Evolutionary conservation across 2,888 invertebrate species (phyloP).

Genomic region (Phania funesta): DNA sequence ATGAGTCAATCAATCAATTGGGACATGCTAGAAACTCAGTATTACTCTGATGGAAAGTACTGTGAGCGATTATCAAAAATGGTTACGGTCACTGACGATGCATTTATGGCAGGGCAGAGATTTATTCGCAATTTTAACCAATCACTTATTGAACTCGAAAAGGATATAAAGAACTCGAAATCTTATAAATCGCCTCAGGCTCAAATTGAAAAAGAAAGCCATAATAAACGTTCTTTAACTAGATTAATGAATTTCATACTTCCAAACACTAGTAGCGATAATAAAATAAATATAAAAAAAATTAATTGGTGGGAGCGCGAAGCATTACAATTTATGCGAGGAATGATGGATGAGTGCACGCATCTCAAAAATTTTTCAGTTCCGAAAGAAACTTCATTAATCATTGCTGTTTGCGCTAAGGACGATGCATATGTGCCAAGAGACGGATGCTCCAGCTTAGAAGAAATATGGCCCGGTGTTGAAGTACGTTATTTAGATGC

Average conservation of each 20-base stretch:
- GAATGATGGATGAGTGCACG: conserved; percentile 99
- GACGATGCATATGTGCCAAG: conserved; percentile 95
- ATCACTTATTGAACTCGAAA: conserved; percentile 80
- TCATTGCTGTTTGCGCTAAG: conserved; percentile 94
- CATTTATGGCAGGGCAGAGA: conserved; percentile 86
- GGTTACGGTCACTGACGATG: conserved; percentile 89
- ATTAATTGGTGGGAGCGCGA: conserved; percentile 88
- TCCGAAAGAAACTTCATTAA: conserved; percentile 92
- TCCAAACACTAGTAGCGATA: conserved; percentile 70
- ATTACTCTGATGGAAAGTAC: conserved; percentile 89
- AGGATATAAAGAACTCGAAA: conserved; percentile 75
- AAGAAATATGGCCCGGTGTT: conserved; percentile 95
- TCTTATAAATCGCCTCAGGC: neutral
- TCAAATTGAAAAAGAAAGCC: neutral
- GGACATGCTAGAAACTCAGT: conserved; percentile 94
- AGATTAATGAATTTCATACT: conserved; percentile 78
- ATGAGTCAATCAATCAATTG: conserved; percentile 97
- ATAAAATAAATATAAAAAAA: conserved; percentile 82
- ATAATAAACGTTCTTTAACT: conserved; percentile 72
- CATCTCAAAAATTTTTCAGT: conserved; percentile 95
- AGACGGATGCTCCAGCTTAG: conserved; percentile 89
- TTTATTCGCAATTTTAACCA: conserved; percentile 85
- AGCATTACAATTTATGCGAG: conserved; percentile 95
- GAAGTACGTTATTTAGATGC: conserved; percentile 93
- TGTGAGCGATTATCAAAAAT: conserved; percentile 92